Evolutionary conservation across 2,888 invertebrate genomes (phyloP), one percentile per base, ranked within the genome.

Genomic region (Horisme vitalbata): DNA sequence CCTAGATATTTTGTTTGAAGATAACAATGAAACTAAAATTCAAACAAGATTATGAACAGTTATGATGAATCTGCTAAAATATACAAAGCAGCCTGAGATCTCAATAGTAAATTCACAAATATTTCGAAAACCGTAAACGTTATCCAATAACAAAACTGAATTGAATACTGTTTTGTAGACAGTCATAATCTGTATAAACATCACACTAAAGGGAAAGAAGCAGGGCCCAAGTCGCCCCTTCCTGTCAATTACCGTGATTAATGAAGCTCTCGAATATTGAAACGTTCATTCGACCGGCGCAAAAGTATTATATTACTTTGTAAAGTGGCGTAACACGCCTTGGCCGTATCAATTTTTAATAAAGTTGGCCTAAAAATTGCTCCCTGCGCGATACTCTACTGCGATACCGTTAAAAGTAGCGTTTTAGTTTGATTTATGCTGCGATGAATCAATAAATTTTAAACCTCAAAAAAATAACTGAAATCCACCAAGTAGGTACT

Each of bases 241-340:
- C 69, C 75, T 83, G 88, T 88, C 89, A 89, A 88, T 89, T 88
- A 86, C 75, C 68, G 75, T 86, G 87, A 88, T 88, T 86, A 89
- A 88, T 89, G 87, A 81, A 81, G 68, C 74, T 74, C 73, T 71
- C 69, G 81, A 84, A 86, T 86, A 89, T 88, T 86, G 85, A 85
- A 89, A 83, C 83, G 83, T 84, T 84, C 83, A 84, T 82, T 82
- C 75, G 79, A 76, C 75, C 79, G 72, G 72, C 73, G 74, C 75
- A 73, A 78, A 83, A 82, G 83, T 84, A 83, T 85, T 75, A 83
- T 76, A 83, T 79, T 79, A 81, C 81, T 79, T 76, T 61, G 66
- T 67, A 69, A 78, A 82, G 72, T 71, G 66, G 65, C 67, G 66
- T 57, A 59, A 67, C 64, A 54, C 55, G 58, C 62, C 55, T 55